Evolutionary conservation across 2,113 vertebrate species (phyloP).

Genomic region (Petromus typicus): DNA sequence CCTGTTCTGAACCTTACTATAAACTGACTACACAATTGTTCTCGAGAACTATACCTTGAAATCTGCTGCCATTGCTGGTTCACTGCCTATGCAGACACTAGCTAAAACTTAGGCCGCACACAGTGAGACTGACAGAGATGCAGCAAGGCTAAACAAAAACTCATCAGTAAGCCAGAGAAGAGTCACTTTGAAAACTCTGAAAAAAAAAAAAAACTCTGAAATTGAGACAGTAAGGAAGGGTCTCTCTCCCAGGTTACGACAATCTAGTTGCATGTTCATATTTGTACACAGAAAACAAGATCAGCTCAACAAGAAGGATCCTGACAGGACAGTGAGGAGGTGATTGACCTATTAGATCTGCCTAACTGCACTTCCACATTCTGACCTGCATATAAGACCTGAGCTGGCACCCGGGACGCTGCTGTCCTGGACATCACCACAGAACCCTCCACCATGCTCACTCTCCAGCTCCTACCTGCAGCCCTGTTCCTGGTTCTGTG

Average conservation of each 20-base stretch:
- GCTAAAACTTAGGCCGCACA: too few species aligned
- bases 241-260: background rate
- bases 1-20: too few species aligned
- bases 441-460: slow-evolving; percentile 24
- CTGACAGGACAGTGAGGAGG: background rate
- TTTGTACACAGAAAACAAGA: background rate
- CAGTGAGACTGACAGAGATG: too few species aligned
- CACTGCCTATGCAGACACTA: too few species aligned
- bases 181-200: too few species aligned
- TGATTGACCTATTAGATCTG: background rate
- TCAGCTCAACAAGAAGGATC: background rate
- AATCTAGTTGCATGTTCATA: background rate
- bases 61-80: too few species aligned
- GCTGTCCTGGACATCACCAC: background rate
- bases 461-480: background rate
- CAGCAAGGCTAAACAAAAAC: too few species aligned
- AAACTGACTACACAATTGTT: too few species aligned
- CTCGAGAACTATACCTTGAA: too few species aligned
- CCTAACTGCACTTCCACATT: too few species aligned
- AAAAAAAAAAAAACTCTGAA: too few species aligned
- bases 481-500: slow-evolving; percentile 55
- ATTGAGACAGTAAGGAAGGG: slow-evolving; percentile 8
- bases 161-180: too few species aligned
- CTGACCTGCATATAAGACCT: slow-evolving; percentile 50
- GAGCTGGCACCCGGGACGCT: background rate